Base-by-base conservation (phyloP, 2,888 invertebrate species). In the Aphodius sticticus region DNA sequence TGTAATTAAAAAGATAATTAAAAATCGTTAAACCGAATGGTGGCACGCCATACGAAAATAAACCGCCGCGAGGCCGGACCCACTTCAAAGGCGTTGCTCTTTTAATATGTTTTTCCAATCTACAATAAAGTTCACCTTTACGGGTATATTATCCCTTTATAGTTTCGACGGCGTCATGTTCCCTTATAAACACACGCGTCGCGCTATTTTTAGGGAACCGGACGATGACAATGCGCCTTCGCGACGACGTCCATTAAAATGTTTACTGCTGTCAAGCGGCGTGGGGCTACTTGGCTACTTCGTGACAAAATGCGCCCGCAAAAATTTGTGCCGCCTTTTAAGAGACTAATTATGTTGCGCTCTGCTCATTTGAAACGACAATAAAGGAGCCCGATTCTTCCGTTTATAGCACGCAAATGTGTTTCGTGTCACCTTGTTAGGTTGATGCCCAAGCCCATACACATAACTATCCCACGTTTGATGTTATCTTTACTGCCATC, bases 91-190 rank as follows among this genome's bases (percentile, higher is more conserved):
- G 74, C 74, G n/a, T 35, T 37, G 74, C 36, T 74, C 74, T 35
- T 74, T 74, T 74, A 74, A 74, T 74, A n/a, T 74, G 74, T 74
- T 26, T 74, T 74, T 74, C 37, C 74, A 74, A 74, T 74, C 74
- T 35, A 35, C 74, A 74, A 74, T 74, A 74, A 74, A 26, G 74
- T 74, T 36, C n/a, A 35, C 74, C 74, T 74, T 74, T 74, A 74
- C 74, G 74, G 74, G 16, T 12, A 35, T 53, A 53, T 53, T 9
- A 53, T 37, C n/a, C 74, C 74, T 74, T 74, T 74, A 74, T 35
- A 74, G 74, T 74, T 74, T 74, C 37, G 36, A 26, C 70, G 16
- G 12, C 37, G 37, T 74, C 74, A 53, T 12, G 53, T 5, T 53
- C 53, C 53, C 53, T 53, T 53, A 53, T 53, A 53, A 53, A 53